phyloP scores from a whole-genome alignment of 2,888 invertebrate species.

The Tetragonisca angustula region DNA sequence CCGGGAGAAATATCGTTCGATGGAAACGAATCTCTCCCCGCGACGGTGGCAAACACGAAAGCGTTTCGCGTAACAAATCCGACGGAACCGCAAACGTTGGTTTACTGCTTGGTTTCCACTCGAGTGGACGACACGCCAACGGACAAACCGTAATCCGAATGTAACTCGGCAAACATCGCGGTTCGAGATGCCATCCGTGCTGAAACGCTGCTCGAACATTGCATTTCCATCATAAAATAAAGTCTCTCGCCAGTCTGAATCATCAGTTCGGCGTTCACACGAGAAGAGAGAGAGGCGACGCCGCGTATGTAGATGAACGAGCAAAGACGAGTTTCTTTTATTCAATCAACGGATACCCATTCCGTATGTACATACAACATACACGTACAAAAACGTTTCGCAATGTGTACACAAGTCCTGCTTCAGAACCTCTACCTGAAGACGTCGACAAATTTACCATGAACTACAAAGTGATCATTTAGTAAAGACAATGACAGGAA shows the following conservation, averaged over 20 bases:
- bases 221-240: constrained; percentile 42
- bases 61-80: constrained; percentile 41
- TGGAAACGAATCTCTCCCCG: neutral
- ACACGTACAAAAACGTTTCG: neutral
- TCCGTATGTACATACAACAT: too few species aligned
- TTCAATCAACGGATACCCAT: neutral
- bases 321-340: neutral
- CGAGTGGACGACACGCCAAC: constrained; percentile 51
- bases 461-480: too few species aligned
- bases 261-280: constrained; percentile 1
- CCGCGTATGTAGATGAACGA: neutral
- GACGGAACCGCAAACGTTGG: constrained; percentile 47
- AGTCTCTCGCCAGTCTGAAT: constrained; percentile 24
- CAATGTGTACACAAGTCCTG: neutral
- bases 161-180: constrained; percentile 63
- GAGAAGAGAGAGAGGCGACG: neutral
- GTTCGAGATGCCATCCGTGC: constrained; percentile 39
- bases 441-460: neutral
- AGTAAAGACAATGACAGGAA: too few species aligned
- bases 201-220: constrained; percentile 39
- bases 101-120: constrained; percentile 52
- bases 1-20: neutral
- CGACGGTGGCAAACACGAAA: constrained; percentile 29
- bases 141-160: constrained; percentile 59
- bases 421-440: neutral